A percentile compares a stretch with the other conserved stretches of the same genome.
These are phyloP conservation scores for Sthenelais limicola DNA, from an alignment of 2,888 invertebrate genomes.

Conservation along the genomic window DNA sequence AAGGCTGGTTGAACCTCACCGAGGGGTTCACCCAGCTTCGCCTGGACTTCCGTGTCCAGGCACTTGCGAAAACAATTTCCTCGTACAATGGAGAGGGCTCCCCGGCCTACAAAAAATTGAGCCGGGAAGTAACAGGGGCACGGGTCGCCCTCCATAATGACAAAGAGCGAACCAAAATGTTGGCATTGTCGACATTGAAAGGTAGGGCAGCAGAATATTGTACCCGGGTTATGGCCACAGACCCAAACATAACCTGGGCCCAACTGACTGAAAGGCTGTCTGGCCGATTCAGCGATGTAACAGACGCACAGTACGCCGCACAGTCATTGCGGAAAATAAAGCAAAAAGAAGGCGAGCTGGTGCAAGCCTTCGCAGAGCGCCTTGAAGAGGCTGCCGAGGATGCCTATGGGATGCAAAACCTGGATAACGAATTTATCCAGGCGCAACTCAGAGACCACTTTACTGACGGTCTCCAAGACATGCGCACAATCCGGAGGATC, in stretches of 20 bases:
- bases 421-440: not conserved
- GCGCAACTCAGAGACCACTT: not conserved
- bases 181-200: not conserved
- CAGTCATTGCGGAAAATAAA: not conserved
- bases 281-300: not conserved
- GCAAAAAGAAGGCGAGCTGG: not conserved
- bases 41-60: too few relatives aligned
- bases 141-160: not conserved
- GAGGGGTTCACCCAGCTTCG: too few relatives aligned
- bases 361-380: not conserved
- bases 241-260: not conserved
- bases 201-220: not conserved
- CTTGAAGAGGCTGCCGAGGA: not conserved
- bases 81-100: too few relatives aligned
- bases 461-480: not conserved
- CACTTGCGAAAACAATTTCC: too few relatives aligned
- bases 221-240: not conserved
- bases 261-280: not conserved
- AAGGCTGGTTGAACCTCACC: too few relatives aligned
- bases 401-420: not conserved
- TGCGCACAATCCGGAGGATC: not conserved
- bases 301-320: not conserved
- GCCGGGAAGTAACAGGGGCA: not conserved
- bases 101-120: too few relatives aligned
- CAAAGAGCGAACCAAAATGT: not conserved